phyloP scores from a whole-genome alignment of 2,888 invertebrate species.

The Pegoplata infirma region DNA sequence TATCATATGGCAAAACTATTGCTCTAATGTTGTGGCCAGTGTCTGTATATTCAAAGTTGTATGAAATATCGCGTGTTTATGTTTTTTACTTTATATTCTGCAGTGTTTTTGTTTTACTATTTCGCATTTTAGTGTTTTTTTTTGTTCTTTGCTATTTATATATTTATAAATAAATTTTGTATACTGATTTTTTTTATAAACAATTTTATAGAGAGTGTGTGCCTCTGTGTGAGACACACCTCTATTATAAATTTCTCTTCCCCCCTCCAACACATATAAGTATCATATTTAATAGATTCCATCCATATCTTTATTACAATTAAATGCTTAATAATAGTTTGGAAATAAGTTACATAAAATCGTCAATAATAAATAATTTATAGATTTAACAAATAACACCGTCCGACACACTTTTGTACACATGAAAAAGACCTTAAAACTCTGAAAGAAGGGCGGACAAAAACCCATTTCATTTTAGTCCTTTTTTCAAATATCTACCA shows the following conservation, averaged over 20 bases:
- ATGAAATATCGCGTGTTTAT: constrained; percentile 24
- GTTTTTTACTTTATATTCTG: not conserved
- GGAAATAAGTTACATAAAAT: constrained; percentile 5
- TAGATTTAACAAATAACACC: not conserved
- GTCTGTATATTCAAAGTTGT: too few relatives aligned
- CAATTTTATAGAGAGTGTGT: not conserved
- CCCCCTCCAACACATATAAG: not conserved
- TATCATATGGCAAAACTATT: too few relatives aligned
- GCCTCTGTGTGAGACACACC: constrained; percentile 15
- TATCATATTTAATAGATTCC: not conserved
- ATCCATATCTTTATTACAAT: constrained; percentile 8
- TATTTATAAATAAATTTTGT: constrained; percentile 2
- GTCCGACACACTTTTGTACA: too few relatives aligned
- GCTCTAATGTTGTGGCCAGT: too few relatives aligned
- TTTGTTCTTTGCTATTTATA: constrained; percentile 4
- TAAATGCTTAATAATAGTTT: constrained; percentile 30
- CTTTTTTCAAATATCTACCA: too few relatives aligned
- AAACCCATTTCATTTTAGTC: too few relatives aligned
- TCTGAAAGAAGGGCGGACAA: too few relatives aligned
- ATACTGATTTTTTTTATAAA: not conserved
- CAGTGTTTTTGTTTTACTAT: constrained; percentile 2
- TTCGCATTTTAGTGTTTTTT: constrained; percentile 3
- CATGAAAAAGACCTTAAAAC: too few relatives aligned
- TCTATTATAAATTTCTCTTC: not conserved
- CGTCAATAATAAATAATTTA: constrained; percentile 4